phyloP scores from a whole-genome alignment of 1,140 invertebrate species.

The Thalassaphorura encarpata region DNA sequence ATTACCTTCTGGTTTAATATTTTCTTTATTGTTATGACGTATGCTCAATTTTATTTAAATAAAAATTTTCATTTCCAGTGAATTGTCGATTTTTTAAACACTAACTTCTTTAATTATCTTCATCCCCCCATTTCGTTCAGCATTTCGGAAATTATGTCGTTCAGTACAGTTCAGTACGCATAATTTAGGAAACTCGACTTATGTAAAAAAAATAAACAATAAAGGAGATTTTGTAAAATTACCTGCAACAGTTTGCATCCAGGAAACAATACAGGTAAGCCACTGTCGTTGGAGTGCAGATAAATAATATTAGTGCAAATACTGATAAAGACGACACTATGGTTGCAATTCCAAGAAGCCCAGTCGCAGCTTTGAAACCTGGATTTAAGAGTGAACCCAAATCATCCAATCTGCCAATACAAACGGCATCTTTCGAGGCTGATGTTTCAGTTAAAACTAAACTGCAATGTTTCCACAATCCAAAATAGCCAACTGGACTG shows the following conservation, averaged over 20 bases:
- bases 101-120: no score
- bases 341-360: slow-evolving; percentile 77
- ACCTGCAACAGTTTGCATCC: slow-evolving; percentile 90
- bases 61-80: no score
- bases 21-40: no score
- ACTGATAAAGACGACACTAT: slow-evolving; percentile 73
- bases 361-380: slow-evolving; percentile 68
- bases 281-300: slow-evolving; percentile 85
- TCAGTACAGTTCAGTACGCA: neutral
- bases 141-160: neutral
- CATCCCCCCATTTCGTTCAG: neutral
- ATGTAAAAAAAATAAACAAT: slow-evolving; percentile 2
- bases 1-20: no score
- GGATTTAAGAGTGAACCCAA: slow-evolving; percentile 68
- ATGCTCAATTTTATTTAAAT: no score
- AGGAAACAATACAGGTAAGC: slow-evolving; percentile 87
- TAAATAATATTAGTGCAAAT: slow-evolving; percentile 79
- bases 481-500: slow-evolving; percentile 37
- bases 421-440: slow-evolving; percentile 47
- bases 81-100: no score
- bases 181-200: slow-evolving; percentile 6
- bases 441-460: slow-evolving; percentile 34
- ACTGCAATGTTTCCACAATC: slow-evolving; percentile 27
- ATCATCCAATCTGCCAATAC: slow-evolving; percentile 71
- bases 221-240: slow-evolving; percentile 37